Percentiles rank a stretch among this genome's conserved stretches.
These are phyloP conservation scores for Ferrisia virgata DNA, from an alignment of 2,888 invertebrate genomes.

Conservation along the genomic window DNA sequence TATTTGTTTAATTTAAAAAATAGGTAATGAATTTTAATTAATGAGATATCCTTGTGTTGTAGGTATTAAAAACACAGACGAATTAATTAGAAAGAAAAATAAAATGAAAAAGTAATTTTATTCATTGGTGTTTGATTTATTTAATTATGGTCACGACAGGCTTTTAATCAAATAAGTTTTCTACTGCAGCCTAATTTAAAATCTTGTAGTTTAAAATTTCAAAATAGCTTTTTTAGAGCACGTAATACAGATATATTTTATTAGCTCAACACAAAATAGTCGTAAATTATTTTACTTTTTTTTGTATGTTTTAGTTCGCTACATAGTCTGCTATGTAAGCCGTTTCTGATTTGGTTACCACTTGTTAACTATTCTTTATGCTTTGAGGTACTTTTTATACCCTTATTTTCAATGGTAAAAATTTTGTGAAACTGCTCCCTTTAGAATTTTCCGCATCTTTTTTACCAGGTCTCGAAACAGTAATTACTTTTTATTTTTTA, in stretches of 20 bases:
- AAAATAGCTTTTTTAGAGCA: background rate
- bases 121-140: background rate
- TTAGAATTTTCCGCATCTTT: constrained; percentile 27
- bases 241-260: constrained; percentile 27
- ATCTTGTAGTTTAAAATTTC: background rate
- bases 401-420: constrained; percentile 18
- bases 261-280: constrained; percentile 19
- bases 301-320: background rate
- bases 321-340: background rate
- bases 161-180: constrained; percentile 17
- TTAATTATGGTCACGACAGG: background rate
- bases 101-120: background rate
- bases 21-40: background rate
- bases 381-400: constrained; percentile 17
- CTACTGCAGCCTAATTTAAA: constrained; percentile 5
- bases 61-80: background rate
- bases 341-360: constrained; percentile 20
- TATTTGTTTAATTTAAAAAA: background rate
- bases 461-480: constrained; percentile 4
- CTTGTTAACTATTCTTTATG: constrained; percentile 19
- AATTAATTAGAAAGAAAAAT: background rate
- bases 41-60: too few species aligned
- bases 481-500: constrained; percentile 34
- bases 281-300: constrained; percentile 24
- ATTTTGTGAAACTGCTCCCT: constrained; percentile 28